Evolutionary conservation across 2,113 vertebrate species (phyloP), one percentile per base, ranked within the genome.

Genomic region (Actinemys pallida): DNA sequence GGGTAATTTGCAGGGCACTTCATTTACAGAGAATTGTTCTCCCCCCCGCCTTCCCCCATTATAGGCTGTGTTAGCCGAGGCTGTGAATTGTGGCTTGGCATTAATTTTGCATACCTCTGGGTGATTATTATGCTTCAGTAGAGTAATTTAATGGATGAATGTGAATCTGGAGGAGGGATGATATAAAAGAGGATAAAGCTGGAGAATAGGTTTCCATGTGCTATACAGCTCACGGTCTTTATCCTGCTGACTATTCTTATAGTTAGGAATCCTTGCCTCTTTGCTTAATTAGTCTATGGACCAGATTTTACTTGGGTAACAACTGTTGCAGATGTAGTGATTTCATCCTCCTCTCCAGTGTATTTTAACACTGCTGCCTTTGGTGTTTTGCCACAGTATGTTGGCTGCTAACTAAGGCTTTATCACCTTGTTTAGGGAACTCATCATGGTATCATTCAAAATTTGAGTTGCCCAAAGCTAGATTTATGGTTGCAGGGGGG

Each of bases 101-200:
- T 2, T 69, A 84, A 39, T 39, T 31, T 39, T 75, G 7, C 35
- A 19, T 87, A 75, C 8, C 3, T 1, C 5, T 80, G 78, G 57
- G 84, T 24, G 42, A 84, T 90, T 86, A 22, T 92, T 89, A 35
- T 92, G 39, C 19, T 89, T 12, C 50, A 88, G 1, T 84, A 35
- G 87, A 89, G 20, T 86, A 94, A 94, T 85, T n/a, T 88, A 94
- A 45, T 59, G 29, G 27, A 31, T 92, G 42, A 89, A 88, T 90
- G 59, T 79, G 56, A 88, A 87, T 89, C 57, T 3, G 16, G 80
- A 85, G 35, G 65, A n/a, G 72, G 83, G 85, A 39, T 45, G 4
- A 24, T 83, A 69, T 24, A 49, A 45, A 69, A 91, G 29, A 52
- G 7, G 82, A 11, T 31, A 93, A 82, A 82, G 57, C 19, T 92